Evolutionary conservation across 2,113 vertebrate genomes (phyloP).

Genomic region (Shinisaurus crocodilurus): DNA sequence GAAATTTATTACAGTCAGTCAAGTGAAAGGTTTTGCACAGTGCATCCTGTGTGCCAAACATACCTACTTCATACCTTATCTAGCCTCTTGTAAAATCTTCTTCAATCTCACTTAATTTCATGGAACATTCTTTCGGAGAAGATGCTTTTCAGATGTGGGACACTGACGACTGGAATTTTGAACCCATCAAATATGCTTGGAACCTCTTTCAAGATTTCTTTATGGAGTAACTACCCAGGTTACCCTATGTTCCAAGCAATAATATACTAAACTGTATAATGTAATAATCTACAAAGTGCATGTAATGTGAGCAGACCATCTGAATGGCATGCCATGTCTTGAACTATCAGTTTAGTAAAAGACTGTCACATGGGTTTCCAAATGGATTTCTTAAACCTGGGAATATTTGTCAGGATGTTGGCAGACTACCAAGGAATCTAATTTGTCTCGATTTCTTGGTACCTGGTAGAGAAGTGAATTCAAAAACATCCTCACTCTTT

Average conservation of each 20-base stretch:
- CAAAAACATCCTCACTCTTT: slow-evolving; percentile 27
- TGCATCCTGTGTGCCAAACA: slow-evolving; percentile 23
- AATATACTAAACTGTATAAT: slow-evolving; percentile 29
- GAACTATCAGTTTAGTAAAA: slow-evolving; percentile 11
- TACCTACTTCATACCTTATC: slow-evolving; percentile 32
- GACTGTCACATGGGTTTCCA: slow-evolving; percentile 4
- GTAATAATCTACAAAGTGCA: slow-evolving; percentile 28
- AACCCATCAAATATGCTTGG: slow-evolving; percentile 18
- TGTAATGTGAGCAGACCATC: slow-evolving; percentile 17
- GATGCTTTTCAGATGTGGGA: slow-evolving; percentile 68
- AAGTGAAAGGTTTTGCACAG: slow-evolving; percentile 31
- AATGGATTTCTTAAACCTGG: slow-evolving; percentile 19
- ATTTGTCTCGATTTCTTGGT: slow-evolving; percentile 17
- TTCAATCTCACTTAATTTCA: slow-evolving; percentile 55
- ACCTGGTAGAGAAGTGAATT: slow-evolving; percentile 5
- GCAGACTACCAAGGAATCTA: neutral
- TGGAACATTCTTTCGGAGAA: slow-evolving; percentile 42
- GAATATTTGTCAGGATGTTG: slow-evolving; percentile 21
- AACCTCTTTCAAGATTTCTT: slow-evolving; percentile 34
- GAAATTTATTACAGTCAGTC: slow-evolving; percentile 10
- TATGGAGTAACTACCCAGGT: neutral
- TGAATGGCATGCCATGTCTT: slow-evolving; percentile 33
- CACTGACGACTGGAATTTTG: slow-evolving; percentile 44
- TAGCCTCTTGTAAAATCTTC: slow-evolving; percentile 54
- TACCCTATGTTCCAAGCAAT: slow-evolving; percentile 41